Conservation (phyloP, 2,113 vertebrate genomes). For the Melospiza melodia region DNA sequence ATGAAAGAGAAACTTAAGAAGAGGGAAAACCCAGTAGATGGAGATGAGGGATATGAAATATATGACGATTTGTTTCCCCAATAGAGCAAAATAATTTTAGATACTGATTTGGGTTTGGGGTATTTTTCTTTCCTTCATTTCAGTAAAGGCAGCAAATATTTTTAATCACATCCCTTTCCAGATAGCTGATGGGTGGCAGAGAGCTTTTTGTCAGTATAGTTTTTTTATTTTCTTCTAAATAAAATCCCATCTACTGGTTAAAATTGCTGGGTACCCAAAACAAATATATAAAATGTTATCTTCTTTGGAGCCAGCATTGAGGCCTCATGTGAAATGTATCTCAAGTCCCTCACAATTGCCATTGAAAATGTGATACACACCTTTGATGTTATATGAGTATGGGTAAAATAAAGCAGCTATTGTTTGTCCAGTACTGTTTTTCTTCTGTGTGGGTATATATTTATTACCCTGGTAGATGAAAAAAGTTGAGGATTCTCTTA, state of each 20-base stretch:
- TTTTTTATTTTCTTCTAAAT: neutral
- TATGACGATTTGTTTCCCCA: neutral
- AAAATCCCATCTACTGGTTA: neutral
- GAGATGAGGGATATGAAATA: neutral
- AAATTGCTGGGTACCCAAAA: neutral
- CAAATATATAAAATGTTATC: neutral
- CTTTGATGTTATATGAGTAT: neutral
- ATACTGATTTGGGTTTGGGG: neutral
- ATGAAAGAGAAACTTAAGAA: neutral
- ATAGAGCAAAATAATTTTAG: neutral
- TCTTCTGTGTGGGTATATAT: neutral
- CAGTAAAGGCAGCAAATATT: neutral
- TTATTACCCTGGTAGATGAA: neutral
- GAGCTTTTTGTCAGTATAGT: neutral
- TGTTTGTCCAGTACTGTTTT: neutral
- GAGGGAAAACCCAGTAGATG: neutral
- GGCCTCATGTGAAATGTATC: neutral
- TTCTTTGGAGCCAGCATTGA: neutral
- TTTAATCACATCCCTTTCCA: neutral
- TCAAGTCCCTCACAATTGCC: neutral
- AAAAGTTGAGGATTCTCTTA: neutral
- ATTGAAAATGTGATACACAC: neutral
- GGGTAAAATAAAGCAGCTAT: neutral
- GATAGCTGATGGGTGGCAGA: accelerated
- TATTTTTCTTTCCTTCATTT: neutral